Evolutionary conservation across 2,888 invertebrate genomes (phyloP).

Genomic region (Taenaris catops): DNA sequence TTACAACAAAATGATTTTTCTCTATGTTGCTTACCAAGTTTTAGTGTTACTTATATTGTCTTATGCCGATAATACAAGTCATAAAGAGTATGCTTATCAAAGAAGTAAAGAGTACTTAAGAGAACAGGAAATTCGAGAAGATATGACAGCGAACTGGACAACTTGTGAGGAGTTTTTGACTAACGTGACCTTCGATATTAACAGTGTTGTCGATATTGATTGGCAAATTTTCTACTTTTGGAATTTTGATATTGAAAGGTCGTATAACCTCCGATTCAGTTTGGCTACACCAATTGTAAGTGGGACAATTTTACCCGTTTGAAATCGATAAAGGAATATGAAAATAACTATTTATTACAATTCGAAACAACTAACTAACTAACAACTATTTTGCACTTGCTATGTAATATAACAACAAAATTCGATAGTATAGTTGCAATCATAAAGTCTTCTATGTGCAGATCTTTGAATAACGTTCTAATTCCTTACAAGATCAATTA

Average conservation of each 20-base stretch:
- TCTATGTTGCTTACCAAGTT: slow-evolving; percentile 1
- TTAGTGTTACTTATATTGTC: background rate
- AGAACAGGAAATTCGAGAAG: slow-evolving; percentile 3
- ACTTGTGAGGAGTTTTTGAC: slow-evolving; percentile 45
- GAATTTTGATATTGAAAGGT: slow-evolving; percentile 34
- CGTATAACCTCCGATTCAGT: slow-evolving; percentile 41
- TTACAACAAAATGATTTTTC: slow-evolving; percentile 5
- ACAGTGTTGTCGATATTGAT: slow-evolving; percentile 38
- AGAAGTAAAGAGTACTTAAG: background rate
- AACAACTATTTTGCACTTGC: too few relatives aligned
- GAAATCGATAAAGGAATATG: too few relatives aligned
- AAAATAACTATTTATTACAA: too few relatives aligned
- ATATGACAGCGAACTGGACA: slow-evolving; percentile 36
- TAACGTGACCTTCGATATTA: slow-evolving; percentile 34
- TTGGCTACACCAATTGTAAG: slow-evolving; percentile 37
- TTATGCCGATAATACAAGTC: slow-evolving; percentile 1
- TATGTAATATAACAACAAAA: too few relatives aligned
- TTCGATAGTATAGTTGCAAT: too few relatives aligned
- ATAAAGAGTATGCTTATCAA: background rate
- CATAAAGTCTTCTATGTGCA: too few relatives aligned
- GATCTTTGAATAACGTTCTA: too few relatives aligned
- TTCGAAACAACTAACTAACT: too few relatives aligned
- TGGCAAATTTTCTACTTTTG: slow-evolving; percentile 58
- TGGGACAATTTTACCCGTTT: too few relatives aligned
- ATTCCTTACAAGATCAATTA: too few relatives aligned